phyloP scores from a whole-genome alignment of 1,140 invertebrate species.

The Drosophila albomicans region DNA sequence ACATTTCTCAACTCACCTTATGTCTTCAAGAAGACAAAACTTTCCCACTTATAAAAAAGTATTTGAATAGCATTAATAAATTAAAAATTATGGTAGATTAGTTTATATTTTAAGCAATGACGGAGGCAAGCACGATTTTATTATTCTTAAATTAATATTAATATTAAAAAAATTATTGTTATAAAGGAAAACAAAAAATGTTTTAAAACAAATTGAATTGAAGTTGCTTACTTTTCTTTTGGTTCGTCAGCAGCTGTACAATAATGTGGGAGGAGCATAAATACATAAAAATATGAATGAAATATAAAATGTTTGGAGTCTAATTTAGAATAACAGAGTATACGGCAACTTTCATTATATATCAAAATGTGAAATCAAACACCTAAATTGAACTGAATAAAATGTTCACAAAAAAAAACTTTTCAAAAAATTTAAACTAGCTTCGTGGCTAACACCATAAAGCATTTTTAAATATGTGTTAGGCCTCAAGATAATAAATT shows the following conservation, averaged over 20 bases:
- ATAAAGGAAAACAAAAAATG: neutral
- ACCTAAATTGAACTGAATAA: too few relatives aligned
- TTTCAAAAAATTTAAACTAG: too few relatives aligned
- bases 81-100: constrained; percentile 24
- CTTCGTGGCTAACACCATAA: too few relatives aligned
- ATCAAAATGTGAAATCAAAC: too few relatives aligned
- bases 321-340: neutral
- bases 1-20: constrained; percentile 51
- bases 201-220: neutral
- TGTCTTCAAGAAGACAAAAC: constrained; percentile 54
- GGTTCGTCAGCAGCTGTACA: constrained; percentile 92
- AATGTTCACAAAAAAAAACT: too few relatives aligned
- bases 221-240: constrained; percentile 91
- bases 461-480: too few relatives aligned
- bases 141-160: neutral
- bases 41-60: constrained; percentile 54
- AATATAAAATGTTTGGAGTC: neutral
- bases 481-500: too few relatives aligned
- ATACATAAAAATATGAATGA: constrained; percentile 21
- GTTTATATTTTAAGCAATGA: constrained; percentile 7
- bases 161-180: too few relatives aligned
- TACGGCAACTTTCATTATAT: neutral
- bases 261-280: constrained; percentile 20
- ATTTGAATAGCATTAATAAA: constrained; percentile 3
- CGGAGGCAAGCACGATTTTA: neutral